phyloP scores from a whole-genome alignment of 2,113 vertebrate species.

The Puffinus mauretanicus region DNA sequence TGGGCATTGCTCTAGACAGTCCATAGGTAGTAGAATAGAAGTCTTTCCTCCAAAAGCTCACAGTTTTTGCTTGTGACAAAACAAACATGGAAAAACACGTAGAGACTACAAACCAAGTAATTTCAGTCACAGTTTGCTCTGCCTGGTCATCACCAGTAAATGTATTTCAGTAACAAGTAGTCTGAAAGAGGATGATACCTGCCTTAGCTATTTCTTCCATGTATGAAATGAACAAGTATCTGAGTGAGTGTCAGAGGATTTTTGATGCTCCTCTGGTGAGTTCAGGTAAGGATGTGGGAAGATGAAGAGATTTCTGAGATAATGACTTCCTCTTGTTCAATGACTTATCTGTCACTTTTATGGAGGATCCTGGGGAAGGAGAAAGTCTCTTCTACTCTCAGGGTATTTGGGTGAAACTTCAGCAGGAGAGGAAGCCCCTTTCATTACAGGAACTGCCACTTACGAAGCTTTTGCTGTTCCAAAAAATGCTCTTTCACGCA shows the following conservation, averaged over 20 bases:
- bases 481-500: neutral
- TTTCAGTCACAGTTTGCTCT: neutral
- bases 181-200: neutral
- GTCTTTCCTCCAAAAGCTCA: neutral
- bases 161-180: neutral
- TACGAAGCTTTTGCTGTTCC: neutral
- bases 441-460: neutral
- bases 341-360: neutral
- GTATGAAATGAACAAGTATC: neutral
- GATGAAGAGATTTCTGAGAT: neutral
- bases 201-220: neutral
- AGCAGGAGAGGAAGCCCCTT: neutral
- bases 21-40: neutral
- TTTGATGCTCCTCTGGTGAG: neutral
- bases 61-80: neutral
- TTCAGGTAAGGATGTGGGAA: neutral
- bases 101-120: neutral
- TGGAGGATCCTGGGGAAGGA: neutral
- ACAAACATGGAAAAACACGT: neutral
- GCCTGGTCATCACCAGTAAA: neutral
- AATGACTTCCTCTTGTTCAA: neutral
- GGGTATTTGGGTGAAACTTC: neutral
- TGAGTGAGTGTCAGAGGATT: neutral
- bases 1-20: neutral
- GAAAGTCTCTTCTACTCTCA: neutral